These are phyloP conservation scores for Psittacula cyanocephala DNA, from an alignment of 2,113 vertebrate genomes.

Conservation along the genomic window DNA sequence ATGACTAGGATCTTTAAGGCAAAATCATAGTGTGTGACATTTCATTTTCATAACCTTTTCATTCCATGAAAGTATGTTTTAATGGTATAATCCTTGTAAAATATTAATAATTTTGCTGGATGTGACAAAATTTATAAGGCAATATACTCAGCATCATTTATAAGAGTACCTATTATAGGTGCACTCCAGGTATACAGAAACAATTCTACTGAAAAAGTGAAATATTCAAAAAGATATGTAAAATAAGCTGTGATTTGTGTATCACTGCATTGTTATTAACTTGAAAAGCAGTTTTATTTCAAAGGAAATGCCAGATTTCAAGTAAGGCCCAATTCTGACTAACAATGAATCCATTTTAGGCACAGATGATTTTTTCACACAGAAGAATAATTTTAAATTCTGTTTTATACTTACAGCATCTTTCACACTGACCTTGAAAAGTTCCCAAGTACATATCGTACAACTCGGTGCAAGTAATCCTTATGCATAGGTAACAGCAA, in stretches of 20 bases:
- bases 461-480: neutral
- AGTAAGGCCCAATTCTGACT: neutral
- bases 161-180: constrained; percentile 19
- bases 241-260: constrained; percentile 24
- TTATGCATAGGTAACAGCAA: neutral
- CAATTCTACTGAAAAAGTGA: neutral
- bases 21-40: neutral
- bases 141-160: constrained; percentile 36
- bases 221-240: neutral
- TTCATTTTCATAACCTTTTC: constrained; percentile 45
- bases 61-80: neutral
- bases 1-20: neutral
- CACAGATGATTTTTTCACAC: neutral
- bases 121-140: constrained; percentile 33
- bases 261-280: neutral
- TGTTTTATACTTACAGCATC: neutral
- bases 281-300: constrained; percentile 14
- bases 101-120: constrained; percentile 51
- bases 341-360: neutral
- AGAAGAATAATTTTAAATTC: neutral
- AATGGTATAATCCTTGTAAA: constrained; percentile 31
- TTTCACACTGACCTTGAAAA: neutral
- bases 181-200: neutral
- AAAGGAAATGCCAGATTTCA: constrained; percentile 17
- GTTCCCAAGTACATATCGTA: neutral